Base-by-base conservation (phyloP, 2,797 vertebrate species). In the Gymnothorax reevesii region DNA sequence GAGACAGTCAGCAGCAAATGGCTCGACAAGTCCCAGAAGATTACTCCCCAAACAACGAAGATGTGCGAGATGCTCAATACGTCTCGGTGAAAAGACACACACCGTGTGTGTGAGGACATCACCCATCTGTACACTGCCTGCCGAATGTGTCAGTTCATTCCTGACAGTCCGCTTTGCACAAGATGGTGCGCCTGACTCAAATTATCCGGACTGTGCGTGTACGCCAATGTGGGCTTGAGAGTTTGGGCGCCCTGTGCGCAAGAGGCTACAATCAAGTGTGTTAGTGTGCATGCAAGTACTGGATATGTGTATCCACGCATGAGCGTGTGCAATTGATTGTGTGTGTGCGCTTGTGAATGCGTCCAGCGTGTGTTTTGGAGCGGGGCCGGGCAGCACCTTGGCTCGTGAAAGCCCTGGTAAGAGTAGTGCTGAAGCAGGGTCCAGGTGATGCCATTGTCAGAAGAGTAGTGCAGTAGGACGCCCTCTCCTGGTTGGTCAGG, bases 391-490 rank as follows among this genome's bases (percentile, higher is more conserved):
- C 27, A 49, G 66, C 89, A 99, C 98, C 99, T 97, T 91, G 99
- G 99, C 91, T 99, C 99, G 0, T 99, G 99, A 93, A 99, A 99
- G 89, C 96, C 98, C 91, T 98, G 96, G 87, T 99, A 99, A 17
- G 97, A 96, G 69, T 98, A 99, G 93, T 99, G 98, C 64, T 98
- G 97, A 92, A 99, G 92, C 3, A 99, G 95, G n/a, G 97, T 98
- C 99, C 99, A 99, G 83, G 98, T 99, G 88, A 99, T 98, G 42
- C 98, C 98, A 0, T 99, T 99, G 93, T 99, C 98, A 0, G 98
- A 97, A 9, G 98, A 99, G 93, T 97, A 99, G 92, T 99, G 98
- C 82, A 99, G 93, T 86, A 99, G 92, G 80, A 99, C 97, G 7
- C 99, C 99, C 94, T 99, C 99, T 42, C 98, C 98, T 0, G 99